Evolutionary conservation across 2,797 vertebrate species (phyloP).

Genomic region (Margarornis squamiger): DNA sequence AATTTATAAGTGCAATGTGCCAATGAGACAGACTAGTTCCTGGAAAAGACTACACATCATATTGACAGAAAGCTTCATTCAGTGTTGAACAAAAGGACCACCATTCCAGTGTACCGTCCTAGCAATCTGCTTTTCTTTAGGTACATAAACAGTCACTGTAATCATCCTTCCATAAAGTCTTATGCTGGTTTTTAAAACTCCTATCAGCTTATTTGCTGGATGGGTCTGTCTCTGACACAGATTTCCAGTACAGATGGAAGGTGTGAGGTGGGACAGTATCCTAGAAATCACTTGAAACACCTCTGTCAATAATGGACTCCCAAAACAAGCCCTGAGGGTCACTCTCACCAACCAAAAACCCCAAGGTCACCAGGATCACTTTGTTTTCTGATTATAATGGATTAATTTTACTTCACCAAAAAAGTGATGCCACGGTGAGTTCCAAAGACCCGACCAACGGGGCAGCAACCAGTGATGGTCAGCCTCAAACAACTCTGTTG

Average conservation of each 20-base stretch:
- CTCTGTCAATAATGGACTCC: background rate
- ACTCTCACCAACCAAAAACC: background rate
- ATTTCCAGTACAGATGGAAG: background rate
- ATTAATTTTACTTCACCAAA: background rate
- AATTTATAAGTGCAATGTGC: background rate
- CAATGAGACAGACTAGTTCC: background rate
- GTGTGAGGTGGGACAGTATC: background rate
- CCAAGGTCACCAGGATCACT: background rate
- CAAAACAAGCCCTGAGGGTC: background rate
- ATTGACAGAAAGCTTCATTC: background rate
- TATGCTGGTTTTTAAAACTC: background rate
- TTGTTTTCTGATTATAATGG: background rate
- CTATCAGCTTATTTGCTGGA: background rate
- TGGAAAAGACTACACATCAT: background rate
- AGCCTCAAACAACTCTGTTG: background rate
- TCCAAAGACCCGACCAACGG: background rate
- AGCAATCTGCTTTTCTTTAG: background rate
- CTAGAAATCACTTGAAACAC: background rate
- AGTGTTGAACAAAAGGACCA: background rate
- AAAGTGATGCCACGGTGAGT: background rate
- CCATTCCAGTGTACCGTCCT: no score
- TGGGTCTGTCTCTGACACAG: background rate
- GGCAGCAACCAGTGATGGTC: fast-evolving
- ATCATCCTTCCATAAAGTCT: background rate
- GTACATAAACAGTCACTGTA: background rate